Evolutionary conservation across 2,888 invertebrate species (phyloP).

Genomic region (Eudasyphora cyanicolor): DNA sequence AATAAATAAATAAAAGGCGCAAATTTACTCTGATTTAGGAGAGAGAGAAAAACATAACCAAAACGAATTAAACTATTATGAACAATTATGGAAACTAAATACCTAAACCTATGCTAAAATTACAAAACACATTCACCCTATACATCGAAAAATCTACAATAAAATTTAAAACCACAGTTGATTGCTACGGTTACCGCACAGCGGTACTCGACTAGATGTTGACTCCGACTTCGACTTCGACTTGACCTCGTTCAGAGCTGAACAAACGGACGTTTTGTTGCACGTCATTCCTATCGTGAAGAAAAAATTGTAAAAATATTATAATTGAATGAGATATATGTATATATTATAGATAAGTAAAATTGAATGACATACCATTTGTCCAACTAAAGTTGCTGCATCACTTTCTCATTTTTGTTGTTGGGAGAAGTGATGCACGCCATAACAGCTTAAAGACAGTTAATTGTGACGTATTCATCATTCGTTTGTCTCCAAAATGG

Average conservation of each 20-base stretch:
- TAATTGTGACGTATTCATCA: not conserved
- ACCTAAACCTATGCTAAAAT: conserved; percentile 27
- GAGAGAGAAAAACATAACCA: conserved; percentile 2
- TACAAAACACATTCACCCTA: conserved; percentile 28
- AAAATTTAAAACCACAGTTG: conserved; percentile 15
- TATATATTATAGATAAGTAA: too few species aligned
- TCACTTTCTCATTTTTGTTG: not conserved
- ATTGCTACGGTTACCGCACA: conserved; percentile 20
- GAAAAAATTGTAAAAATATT: not conserved
- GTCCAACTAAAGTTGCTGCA: not conserved
- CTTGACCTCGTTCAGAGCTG: not conserved
- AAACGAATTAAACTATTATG: conserved; percentile 26
- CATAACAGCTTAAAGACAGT: not conserved
- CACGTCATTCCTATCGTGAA: not conserved
- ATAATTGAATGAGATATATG: not conserved
- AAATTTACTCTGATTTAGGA: conserved; percentile 2
- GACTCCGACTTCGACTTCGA: conserved; percentile 9
- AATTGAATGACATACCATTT: not conserved
- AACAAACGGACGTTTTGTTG: too few species aligned
- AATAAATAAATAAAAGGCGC: conserved; percentile 14
- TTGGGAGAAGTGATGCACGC: not conserved
- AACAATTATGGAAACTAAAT: conserved; percentile 27
- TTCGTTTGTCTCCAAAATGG: not conserved
- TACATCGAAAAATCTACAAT: conserved; percentile 18
- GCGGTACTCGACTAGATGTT: conserved; percentile 25